Base-by-base conservation (phyloP, 2,113 vertebrate genomes). In the Oncorhynchus masou region DNA sequence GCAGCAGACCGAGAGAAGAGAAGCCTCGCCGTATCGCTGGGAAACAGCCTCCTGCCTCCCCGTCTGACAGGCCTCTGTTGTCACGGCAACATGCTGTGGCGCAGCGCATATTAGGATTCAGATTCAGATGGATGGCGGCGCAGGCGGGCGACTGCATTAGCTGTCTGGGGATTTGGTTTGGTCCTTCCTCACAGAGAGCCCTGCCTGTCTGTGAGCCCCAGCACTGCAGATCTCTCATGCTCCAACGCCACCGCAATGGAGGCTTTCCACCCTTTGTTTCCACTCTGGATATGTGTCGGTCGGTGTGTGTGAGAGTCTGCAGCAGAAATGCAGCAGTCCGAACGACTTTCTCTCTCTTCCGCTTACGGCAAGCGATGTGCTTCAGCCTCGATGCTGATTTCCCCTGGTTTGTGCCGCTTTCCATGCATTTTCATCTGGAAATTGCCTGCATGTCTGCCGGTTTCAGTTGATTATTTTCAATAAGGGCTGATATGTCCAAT, bases 51-150 rank as follows among this genome's bases (percentile, higher is more conserved):
- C 80, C 82, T 84, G 87, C 85, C 80, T 88, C 82, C 82, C 81
- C 79, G 79, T 93, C 91, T 94, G 92, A 93, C 92, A 93, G 92
- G 94, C 95, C 95, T 93, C 91, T 86, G 95, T 97, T 97, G 94
- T 94, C 95, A 95, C 92, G 93, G 96, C 94, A 96, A 97, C 95
- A 94, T 93, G 92, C 94, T 94, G 93, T 94, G 96, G 96, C 94
- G 95, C 96, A 94, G 88, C 93, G 92, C 94, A 95, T 94, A 95
- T 94, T 93, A 93, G 91, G 19, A 19, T 54, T 45, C 51, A 11
- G 39, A 45, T 45, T 45, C 90, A 90, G 94, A 80, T 74, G 88
- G 85, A 90, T 81, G 85, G 88, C 85, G 70, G 84, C 81, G 85
- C 89, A 81, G 85, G 88, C 86, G 68, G 84, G 81, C 80, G 78